Evolutionary conservation across 2,797 vertebrate species (phyloP), one percentile per base, ranked within the genome.

Genomic region (Avahi laniger): DNA sequence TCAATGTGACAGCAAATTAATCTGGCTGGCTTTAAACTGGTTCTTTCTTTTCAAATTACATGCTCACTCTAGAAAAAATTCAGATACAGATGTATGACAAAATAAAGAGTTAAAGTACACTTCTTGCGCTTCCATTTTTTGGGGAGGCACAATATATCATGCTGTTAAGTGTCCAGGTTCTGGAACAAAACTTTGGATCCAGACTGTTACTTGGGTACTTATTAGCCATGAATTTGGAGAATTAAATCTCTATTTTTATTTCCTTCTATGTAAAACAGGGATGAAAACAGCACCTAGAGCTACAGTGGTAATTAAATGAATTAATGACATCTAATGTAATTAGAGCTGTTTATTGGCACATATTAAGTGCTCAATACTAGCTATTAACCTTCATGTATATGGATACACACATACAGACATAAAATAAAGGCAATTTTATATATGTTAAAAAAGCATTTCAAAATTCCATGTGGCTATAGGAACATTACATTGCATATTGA

Each of bases 1-100:
- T 95, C 48, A 89, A 63, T 17, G 24, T 91, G 14, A 78, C 15
- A 65, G 82, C 73, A 88, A 79, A 79, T 94, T 70, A 84, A 93
- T 6, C 38, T 94, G 38, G 41, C 33, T 67, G n/a, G 33, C 54
- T 92, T 85, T 50, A 69, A 52, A 30, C 26, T 15, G 28, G 7
- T 50, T 70, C 54, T 48, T 70, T 50, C 57, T 75, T 4, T 83
- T 48, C 30, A 91, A 65, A 57, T 78, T 78, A 82, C 38, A 78
- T 67, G 5, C 22, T 93, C 35, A 89, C 22, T 92, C 11, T 73
- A 75, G 57, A 76, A 88, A 79, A 73, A 52, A 83, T n/a, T n/a
- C n/a, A 65, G 26, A 35, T 79, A 50, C 30, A 79, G 35, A 43
- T 48, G 12, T 78, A 7, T 52, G 35, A 91, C 70, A 93, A 72